Percentiles rank a stretch among this genome's conserved stretches.
Evolutionary conservation across 2,888 invertebrate species (phyloP).

Genomic region (Watsonalla binaria): DNA sequence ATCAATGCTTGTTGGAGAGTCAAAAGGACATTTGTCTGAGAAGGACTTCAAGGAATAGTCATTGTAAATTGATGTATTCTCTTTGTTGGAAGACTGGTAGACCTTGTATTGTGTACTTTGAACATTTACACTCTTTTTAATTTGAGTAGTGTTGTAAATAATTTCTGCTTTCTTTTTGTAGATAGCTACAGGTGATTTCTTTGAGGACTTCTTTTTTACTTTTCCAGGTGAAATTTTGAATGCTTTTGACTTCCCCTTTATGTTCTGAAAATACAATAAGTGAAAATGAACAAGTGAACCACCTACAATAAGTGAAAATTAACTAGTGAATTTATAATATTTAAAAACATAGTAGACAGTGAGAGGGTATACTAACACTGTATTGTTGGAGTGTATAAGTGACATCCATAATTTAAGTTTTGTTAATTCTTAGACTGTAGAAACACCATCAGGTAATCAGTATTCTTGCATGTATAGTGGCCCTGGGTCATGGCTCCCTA

Average conservation of each 20-base stretch:
- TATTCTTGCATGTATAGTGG: no score
- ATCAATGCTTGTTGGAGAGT: constrained; percentile 47
- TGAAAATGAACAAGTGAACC: background rate
- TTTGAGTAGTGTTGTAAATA: constrained; percentile 47
- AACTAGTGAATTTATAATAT: no score
- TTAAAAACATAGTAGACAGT: no score
- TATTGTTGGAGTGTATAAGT: no score
- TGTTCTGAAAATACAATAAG: constrained; percentile 42
- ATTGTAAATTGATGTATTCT: constrained; percentile 40
- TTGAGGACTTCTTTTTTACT: constrained; percentile 53
- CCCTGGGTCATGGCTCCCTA: no score
- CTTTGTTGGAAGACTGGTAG: constrained; percentile 41
- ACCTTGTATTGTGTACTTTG: constrained; percentile 41
- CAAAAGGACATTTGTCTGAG: constrained; percentile 55
- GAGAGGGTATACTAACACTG: no score
- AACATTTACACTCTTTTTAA: constrained; percentile 41
- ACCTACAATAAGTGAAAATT: no score
- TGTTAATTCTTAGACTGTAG: no score
- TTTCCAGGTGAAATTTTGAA: constrained; percentile 65
- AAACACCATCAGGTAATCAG: no score
- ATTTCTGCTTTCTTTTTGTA: constrained; percentile 58
- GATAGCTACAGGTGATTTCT: constrained; percentile 58
- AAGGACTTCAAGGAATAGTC: constrained; percentile 38
- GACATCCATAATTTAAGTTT: no score
- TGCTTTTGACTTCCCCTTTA: constrained; percentile 49